Evolutionary conservation across 2,888 invertebrate genomes (phyloP), one percentile per base, ranked within the genome.

Genomic region (Alitta virens): DNA sequence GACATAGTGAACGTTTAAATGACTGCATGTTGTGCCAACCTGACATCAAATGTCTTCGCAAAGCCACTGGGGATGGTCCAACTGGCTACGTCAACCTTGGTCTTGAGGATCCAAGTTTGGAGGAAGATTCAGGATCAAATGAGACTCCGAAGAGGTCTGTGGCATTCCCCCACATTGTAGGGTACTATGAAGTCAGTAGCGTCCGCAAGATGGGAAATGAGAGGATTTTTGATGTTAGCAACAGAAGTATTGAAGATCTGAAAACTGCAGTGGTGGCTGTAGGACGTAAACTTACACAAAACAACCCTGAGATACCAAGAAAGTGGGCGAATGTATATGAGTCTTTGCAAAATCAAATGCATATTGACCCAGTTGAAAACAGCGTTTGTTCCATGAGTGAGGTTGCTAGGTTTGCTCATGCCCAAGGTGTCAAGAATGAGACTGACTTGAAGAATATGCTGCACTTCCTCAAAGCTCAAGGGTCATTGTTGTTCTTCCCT

Each of bases 141-240:
- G 59, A 58, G 7, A 27, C 26, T 14, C 50, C 57, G 0, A 18
- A 23, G 21, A 42, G 59, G 21, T 52, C 59, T n/a, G 51, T 68
- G 2, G 40, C 65, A 18, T 68, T 65, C 23, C 68, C 69, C 1
- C 69, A 69, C 60, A 65, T 69, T 16, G 57, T 69, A 12, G 69
- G 68, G 12, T 69, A 69, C 56, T 66, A 68, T 43, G 68, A 69
- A 51, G 65, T 69, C 27, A 67, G 69, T 56, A 68, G 68, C 42
- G 58, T 66, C 12, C 62, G 60, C 38, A n/a, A 62, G 18, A 43
- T 64, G n/a, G 66, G 66, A 14, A 64, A 60, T 43, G 51, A 51
- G 7, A 53, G 52, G 9, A 21, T 60, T 25, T 51, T 62, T 12
- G 49, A 59, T 26, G 51, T 59, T 16, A 16, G 59, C 51, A 69